Evolutionary conservation across 2,797 vertebrate species (phyloP), one percentile per base, ranked within the genome.

Genomic region (Myotis myotis): DNA sequence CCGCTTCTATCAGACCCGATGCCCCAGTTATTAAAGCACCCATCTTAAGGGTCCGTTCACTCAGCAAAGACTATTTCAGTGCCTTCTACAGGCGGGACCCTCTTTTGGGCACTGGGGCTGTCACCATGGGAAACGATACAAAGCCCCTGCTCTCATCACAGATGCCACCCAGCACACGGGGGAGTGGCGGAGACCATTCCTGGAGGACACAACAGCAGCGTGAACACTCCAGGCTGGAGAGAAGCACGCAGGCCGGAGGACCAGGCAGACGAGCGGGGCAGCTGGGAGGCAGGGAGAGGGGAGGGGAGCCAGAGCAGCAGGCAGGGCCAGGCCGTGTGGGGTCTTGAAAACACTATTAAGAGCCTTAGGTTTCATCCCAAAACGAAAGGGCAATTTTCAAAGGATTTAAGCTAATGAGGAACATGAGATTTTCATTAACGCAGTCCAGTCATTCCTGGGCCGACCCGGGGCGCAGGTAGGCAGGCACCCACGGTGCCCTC

Each of bases 171-270:
- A 16, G 68, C 25, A 44, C 72, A 7, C 2, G 33, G 47, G 4
- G 4, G 5, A 16, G 13, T 5, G 6, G 10, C 1, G 2, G 71
- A 20, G 22, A 55, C 19, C 36, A 33, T 11, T 33, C 49, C 23
- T 0, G 0, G 25, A n/a, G 33, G n/a, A 55, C 0, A 8, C 44
- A 51, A 41, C 0, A 19, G 30, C 16, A 16, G 62, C 78, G 25
- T n/a, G 33, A 78, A 30, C 16, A 15, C 20, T 25, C 68, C 64
- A n/a, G 55, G 23, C 16, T 28, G 36, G 20, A 23, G 17, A 71
- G 68, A 78, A 66, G 13, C 0, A 0, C 0, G 6, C 1, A 0
- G 11, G 30, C n/a, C 5, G 0, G 20, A 60, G 68, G 36, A 25
- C 13, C 4, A 55, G 57, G 23, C 4, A 71, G 76, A 74, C 30